These are phyloP conservation scores for Anthophora plumipes DNA, from an alignment of 2,888 invertebrate genomes.

Conservation along the genomic window DNA sequence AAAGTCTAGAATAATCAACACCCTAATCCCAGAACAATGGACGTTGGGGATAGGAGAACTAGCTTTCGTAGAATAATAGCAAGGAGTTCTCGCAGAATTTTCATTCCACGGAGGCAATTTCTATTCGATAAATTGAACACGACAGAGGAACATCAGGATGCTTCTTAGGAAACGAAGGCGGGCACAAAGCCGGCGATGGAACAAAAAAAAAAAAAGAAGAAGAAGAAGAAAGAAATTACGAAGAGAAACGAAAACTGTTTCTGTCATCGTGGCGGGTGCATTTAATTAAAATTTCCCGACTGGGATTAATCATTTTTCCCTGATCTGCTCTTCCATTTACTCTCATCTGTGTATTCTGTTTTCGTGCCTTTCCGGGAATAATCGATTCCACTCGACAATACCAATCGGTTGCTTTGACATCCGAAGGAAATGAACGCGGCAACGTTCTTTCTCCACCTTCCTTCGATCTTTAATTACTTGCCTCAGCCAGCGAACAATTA, in stretches of 20 bases:
- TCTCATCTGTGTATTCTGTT: background rate
- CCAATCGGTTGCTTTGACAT: slow-evolving; percentile 17
- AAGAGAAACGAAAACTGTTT: background rate
- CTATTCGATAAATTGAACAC: background rate
- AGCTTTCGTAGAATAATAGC: background rate
- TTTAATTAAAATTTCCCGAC: slow-evolving; percentile 30
- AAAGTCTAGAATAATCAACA: background rate
- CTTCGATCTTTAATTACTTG: slow-evolving; percentile 39
- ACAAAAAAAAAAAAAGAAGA: too few species aligned
- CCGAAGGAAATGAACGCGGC: slow-evolving; percentile 29
- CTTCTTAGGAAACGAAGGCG: background rate
- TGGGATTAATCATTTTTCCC: slow-evolving; percentile 13
- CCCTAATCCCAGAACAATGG: background rate
- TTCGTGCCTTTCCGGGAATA: background rate
- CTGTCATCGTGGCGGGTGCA: background rate
- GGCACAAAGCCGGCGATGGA: background rate
- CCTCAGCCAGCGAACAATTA: slow-evolving; percentile 11
- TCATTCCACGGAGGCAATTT: background rate
- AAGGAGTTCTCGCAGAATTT: background rate
- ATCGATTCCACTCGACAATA: slow-evolving; percentile 8
- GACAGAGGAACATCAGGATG: background rate
- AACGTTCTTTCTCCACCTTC: background rate
- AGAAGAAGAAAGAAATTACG: background rate
- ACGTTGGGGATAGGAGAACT: background rate
- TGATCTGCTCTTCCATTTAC: too few species aligned